A percentile compares a stretch with the other conserved stretches of the same genome.
Conservation (phyloP, 1,140 invertebrate species). For the Panagrolaimus sp. region DNA sequence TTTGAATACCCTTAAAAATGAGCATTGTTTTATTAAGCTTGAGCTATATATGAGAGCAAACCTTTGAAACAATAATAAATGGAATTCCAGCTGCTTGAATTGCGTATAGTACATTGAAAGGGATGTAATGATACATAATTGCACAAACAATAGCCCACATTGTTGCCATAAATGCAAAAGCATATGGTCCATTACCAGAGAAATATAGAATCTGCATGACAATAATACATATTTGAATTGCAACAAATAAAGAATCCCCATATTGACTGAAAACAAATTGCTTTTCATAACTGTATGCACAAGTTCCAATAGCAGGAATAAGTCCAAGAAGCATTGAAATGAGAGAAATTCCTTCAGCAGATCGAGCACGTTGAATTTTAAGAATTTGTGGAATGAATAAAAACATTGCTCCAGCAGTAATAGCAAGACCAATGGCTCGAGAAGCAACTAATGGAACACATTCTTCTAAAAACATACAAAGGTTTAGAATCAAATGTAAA, state of each 20-base stretch:
- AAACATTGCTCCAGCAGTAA: conserved; percentile 53
- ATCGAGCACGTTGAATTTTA: conserved; percentile 52
- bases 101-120: conserved; percentile 72
- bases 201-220: conserved; percentile 63
- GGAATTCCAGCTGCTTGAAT: conserved; percentile 82
- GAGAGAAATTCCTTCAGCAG: conserved; percentile 54
- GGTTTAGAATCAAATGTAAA: not conserved
- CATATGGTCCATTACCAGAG: conserved; percentile 58
- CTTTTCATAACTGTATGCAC: conserved; percentile 51
- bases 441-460: conserved; percentile 53
- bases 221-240: conserved; percentile 79
- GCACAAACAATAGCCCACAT: conserved; percentile 69
- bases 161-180: conserved; percentile 68
- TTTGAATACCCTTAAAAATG: conserved; percentile 83
- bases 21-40: conserved; percentile 15
- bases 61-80: conserved; percentile 80
- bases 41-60: conserved; percentile 60
- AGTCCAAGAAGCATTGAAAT: conserved; percentile 50
- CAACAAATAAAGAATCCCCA: conserved; percentile 83
- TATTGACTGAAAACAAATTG: conserved; percentile 73
- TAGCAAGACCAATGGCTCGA: conserved; percentile 52
- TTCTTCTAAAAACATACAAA: conserved; percentile 45
- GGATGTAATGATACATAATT: conserved; percentile 72
- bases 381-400: conserved; percentile 56
- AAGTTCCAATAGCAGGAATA: conserved; percentile 39